Conservation (phyloP, 2,888 invertebrate genomes). For the Sesamia inferens region DNA sequence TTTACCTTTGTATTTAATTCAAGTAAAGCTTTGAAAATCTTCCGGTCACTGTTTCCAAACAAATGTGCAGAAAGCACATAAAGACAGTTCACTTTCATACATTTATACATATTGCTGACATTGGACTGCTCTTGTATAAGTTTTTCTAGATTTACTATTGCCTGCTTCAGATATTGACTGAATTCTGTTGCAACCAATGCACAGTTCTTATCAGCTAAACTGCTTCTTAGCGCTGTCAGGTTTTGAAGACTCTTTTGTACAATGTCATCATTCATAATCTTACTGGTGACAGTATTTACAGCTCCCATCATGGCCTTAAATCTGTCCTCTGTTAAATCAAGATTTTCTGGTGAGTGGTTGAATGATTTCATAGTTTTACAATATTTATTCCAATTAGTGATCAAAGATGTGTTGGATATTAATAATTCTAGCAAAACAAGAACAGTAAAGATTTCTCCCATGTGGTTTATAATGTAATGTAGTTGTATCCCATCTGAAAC, state of each 20-base stretch:
- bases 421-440: conserved; percentile 91
- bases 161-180: conserved; percentile 91
- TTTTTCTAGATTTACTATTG: conserved; percentile 91
- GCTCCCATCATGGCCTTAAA: conserved; percentile 93
- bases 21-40: conserved; percentile 92
- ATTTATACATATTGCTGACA: conserved; percentile 88
- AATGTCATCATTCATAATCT: conserved; percentile 92
- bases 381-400: conserved; percentile 93
- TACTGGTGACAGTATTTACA: conserved; percentile 92
- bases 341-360: conserved; percentile 91
- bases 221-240: conserved; percentile 81
- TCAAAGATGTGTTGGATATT: conserved; percentile 82
- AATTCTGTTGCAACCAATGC: conserved; percentile 91
- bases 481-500: conserved; percentile 84
- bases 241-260: conserved; percentile 90
- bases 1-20: conserved; percentile 94
- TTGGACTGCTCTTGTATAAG: conserved; percentile 87
- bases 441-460: conserved; percentile 92
- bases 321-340: conserved; percentile 90
- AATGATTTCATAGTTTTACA: conserved; percentile 93
- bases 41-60: conserved; percentile 94
- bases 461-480: conserved; percentile 88
- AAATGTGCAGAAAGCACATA: conserved; percentile 92
- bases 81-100: conserved; percentile 92
- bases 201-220: conserved; percentile 85